phyloP scores from a whole-genome alignment of 2,888 invertebrate species.

The Anticlea derivata region DNA sequence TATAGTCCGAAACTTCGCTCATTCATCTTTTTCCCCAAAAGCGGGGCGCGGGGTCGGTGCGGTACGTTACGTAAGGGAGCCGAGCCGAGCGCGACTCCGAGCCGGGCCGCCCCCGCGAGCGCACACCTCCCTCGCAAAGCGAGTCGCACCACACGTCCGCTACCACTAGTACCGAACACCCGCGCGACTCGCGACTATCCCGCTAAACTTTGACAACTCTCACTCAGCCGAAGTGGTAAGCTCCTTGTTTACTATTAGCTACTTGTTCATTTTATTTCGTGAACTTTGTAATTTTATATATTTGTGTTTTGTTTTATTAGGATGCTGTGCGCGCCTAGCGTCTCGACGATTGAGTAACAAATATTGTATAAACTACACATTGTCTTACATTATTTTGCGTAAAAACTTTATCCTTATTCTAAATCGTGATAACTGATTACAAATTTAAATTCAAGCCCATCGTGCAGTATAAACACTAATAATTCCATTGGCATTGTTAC shows the following conservation, averaged over 20 bases:
- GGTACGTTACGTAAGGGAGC: conserved; percentile 71
- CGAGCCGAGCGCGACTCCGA: conserved; percentile 24
- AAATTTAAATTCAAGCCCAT: neutral
- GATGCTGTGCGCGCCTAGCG: conserved; percentile 31
- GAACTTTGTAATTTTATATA: conserved; percentile 24
- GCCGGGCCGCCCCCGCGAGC: conserved; percentile 30
- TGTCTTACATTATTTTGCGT: neutral
- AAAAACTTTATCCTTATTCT: neutral
- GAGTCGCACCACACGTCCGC: conserved; percentile 28
- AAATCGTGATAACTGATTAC: neutral
- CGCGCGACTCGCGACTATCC: conserved; percentile 39
- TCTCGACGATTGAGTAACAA: conserved; percentile 12
- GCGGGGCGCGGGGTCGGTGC: conserved; percentile 73
- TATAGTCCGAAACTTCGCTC: conserved; percentile 78
- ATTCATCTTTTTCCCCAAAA: conserved; percentile 81
- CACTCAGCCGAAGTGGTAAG: conserved; percentile 63
- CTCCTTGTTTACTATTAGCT: conserved; percentile 49
- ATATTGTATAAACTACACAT: neutral
- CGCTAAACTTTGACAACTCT: conserved; percentile 50
- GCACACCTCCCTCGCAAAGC: conserved; percentile 27
- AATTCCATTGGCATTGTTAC: conserved; percentile 34
- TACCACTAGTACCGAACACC: conserved; percentile 30
- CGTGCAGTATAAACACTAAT: conserved; percentile 2
- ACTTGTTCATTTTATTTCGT: conserved; percentile 46
- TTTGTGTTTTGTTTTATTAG: conserved; percentile 30